Evolutionary conservation across 23 tunicate genomes (phyloP).

Genomic region (Ascidia mentula): DNA sequence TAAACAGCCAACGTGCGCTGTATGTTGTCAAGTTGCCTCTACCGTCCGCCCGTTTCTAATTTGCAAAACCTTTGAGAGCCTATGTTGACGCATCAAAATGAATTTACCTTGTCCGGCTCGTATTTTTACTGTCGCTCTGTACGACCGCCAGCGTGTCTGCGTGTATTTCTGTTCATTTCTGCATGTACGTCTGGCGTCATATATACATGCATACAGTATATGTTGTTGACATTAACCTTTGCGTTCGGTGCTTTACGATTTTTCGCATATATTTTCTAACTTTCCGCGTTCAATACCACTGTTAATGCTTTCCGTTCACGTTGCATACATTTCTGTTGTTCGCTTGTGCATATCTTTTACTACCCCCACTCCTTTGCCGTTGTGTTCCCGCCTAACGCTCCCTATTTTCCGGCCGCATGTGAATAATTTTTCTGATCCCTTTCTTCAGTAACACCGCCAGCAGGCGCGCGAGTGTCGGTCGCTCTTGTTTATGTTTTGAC

Average conservation of each 20-base stretch:
- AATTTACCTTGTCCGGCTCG: background rate
- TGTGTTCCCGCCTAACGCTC: too few species aligned
- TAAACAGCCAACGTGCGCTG: background rate
- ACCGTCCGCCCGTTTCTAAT: background rate
- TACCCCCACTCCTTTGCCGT: too few species aligned
- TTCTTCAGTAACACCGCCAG: conserved; percentile 11
- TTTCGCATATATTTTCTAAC: background rate
- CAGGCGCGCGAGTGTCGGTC: background rate
- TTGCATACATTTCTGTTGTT: background rate
- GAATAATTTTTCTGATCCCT: too few species aligned
- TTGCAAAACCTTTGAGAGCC: background rate
- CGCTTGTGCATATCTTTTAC: conserved; percentile 9
- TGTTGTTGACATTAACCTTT: too few species aligned
- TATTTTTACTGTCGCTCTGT: too few species aligned
- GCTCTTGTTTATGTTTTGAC: background rate
- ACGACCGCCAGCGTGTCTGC: background rate
- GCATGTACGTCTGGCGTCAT: background rate
- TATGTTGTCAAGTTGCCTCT: background rate
- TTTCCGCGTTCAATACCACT: background rate
- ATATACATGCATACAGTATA: too few species aligned
- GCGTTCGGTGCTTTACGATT: background rate
- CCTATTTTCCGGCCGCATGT: too few species aligned
- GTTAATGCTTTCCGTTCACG: background rate
- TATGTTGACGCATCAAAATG: background rate
- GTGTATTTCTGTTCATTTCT: background rate